phyloP scores from a whole-genome alignment of 2,797 vertebrate genomes.

The Semotilus atromaculatus region DNA sequence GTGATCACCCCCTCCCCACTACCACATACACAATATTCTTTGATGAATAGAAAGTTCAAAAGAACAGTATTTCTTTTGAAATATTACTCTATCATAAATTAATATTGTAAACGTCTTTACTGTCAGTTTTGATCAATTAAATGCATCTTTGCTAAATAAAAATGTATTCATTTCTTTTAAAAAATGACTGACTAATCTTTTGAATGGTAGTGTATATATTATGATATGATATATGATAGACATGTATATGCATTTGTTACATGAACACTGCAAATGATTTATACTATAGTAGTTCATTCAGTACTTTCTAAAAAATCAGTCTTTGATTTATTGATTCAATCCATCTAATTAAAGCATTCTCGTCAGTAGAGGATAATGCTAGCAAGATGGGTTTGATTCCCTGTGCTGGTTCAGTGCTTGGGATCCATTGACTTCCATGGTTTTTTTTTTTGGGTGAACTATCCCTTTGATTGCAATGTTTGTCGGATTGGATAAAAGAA shows the following conservation, averaged over 20 bases:
- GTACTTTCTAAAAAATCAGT: neutral
- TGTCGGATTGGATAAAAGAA: neutral
- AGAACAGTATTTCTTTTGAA: neutral
- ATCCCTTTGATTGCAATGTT: neutral
- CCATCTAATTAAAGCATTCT: neutral
- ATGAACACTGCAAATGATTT: neutral
- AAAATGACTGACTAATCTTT: neutral
- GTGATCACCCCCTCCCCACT: no score
- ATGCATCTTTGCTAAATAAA: neutral
- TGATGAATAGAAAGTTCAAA: neutral
- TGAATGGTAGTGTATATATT: neutral
- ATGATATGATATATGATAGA: neutral
- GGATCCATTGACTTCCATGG: no score
- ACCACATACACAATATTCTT: neutral
- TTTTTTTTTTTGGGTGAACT: neutral
- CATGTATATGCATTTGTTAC: neutral
- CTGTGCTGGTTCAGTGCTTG: no score
- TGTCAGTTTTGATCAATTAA: neutral
- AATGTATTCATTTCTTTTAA: neutral
- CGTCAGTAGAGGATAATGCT: neutral
- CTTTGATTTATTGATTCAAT: neutral
- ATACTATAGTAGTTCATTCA: neutral
- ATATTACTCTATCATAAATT: neutral
- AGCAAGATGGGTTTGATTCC: neutral
- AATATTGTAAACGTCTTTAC: neutral